A percentile compares a stretch with the other conserved stretches of the same genome.
Evolutionary conservation across 2,888 invertebrate genomes (phyloP).

Genomic region (Cinara cedri): DNA sequence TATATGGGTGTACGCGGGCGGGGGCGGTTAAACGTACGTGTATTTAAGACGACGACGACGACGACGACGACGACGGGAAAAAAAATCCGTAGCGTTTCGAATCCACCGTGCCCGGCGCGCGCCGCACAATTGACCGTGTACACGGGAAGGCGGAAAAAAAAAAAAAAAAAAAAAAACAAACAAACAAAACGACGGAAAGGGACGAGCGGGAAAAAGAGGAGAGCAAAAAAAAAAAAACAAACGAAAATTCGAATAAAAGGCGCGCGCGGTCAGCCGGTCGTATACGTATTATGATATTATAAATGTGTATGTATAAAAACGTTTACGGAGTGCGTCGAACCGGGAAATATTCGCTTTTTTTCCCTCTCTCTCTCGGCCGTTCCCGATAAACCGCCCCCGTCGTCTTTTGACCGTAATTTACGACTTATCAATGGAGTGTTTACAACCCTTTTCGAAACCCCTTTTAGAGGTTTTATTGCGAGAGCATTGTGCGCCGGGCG

Average conservation of each 20-base stretch:
- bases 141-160: conserved; percentile 3
- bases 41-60: too few species aligned
- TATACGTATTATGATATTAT: neutral
- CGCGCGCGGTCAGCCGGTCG: neutral
- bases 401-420: conserved; percentile 45
- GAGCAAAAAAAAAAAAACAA: conserved; percentile 9
- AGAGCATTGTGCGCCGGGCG: conserved; percentile 26
- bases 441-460: conserved; percentile 53
- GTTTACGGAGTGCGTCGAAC: conserved; percentile 53
- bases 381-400: conserved; percentile 43
- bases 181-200: conserved; percentile 20
- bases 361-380: neutral
- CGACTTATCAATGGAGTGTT: conserved; percentile 55
- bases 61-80: too few species aligned
- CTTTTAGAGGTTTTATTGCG: conserved; percentile 52
- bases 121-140: conserved; percentile 47
- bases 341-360: conserved; percentile 55
- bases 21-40: too few species aligned
- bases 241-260: neutral
- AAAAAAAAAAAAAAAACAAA: conserved; percentile 46
- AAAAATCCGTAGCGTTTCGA: conserved; percentile 38
- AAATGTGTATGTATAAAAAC: conserved; percentile 29
- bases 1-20: too few species aligned
- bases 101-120: conserved; percentile 16
- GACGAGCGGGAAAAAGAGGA: conserved; percentile 27